These are phyloP conservation scores for Ursus arctos DNA, from an alignment of 2,113 vertebrate species.

Conservation along the genomic window DNA sequence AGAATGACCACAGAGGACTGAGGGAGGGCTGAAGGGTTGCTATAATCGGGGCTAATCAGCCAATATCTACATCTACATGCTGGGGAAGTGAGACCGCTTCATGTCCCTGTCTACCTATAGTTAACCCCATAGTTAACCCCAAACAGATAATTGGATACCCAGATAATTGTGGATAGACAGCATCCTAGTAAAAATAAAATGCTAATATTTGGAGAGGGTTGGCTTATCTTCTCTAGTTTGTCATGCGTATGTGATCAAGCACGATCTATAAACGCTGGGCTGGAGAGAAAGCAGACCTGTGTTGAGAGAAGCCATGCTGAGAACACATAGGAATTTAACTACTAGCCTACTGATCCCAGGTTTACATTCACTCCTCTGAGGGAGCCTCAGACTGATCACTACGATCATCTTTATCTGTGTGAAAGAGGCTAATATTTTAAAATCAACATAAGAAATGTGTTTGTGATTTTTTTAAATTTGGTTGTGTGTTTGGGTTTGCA, in stretches of 20 bases:
- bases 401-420: not conserved
- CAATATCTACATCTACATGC: not conserved
- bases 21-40: not conserved
- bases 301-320: not conserved
- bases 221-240: not conserved
- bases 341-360: not conserved
- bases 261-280: not conserved
- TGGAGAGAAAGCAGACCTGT: not conserved
- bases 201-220: not conserved
- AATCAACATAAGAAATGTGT: not conserved
- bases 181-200: not conserved
- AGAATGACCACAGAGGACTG: not conserved
- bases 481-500: not conserved
- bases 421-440: not conserved
- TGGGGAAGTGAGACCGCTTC: not conserved
- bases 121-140: not conserved
- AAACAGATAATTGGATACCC: not conserved
- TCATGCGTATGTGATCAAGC: not conserved
- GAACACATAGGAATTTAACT: not conserved
- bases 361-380: not conserved
- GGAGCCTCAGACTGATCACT: not conserved
- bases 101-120: not conserved
- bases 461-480: conserved; percentile 37
- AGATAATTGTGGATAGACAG: not conserved
- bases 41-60: not conserved